Conservation (phyloP, 2,113 vertebrate species). For the Bettongia penicillata region DNA sequence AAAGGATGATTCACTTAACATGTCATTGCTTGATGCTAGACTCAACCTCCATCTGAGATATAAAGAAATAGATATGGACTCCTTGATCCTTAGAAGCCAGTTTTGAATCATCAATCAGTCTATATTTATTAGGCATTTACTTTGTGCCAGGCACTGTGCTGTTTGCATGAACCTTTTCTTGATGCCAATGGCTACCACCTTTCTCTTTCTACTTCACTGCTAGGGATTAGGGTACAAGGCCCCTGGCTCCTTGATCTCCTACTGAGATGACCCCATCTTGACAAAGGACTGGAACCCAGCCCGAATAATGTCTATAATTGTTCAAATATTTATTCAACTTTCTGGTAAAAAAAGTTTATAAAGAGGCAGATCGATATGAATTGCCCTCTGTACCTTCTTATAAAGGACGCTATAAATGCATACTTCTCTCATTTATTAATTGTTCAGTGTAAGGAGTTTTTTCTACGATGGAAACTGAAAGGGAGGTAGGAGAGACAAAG, state of each 20-base stretch:
- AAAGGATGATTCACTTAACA: neutral
- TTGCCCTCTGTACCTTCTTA: neutral
- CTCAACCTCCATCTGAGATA: neutral
- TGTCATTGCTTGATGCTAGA: neutral
- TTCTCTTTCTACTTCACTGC: neutral
- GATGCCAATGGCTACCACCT: neutral
- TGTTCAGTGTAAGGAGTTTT: constrained; percentile 68
- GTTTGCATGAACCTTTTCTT: neutral
- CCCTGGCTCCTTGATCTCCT: constrained; percentile 58
- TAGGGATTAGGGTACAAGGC: neutral
- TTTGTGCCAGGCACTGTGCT: neutral
- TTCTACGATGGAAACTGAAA: constrained; percentile 60
- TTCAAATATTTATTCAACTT: constrained; percentile 53
- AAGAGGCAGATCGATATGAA: constrained; percentile 59
- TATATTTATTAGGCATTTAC: neutral
- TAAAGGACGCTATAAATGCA: neutral
- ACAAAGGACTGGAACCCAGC: constrained; percentile 46
- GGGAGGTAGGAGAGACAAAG: constrained; percentile 42
- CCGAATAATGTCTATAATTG: constrained; percentile 10
- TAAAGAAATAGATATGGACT: neutral
- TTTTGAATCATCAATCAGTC: neutral
- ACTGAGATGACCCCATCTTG: constrained; percentile 47
- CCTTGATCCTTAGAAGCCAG: neutral
- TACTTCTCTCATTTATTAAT: constrained; percentile 75
- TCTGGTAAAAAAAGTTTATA: constrained; percentile 54